Evolutionary conservation across 2,797 vertebrate genomes (phyloP).

Genomic region (Anguilla marmorata): DNA sequence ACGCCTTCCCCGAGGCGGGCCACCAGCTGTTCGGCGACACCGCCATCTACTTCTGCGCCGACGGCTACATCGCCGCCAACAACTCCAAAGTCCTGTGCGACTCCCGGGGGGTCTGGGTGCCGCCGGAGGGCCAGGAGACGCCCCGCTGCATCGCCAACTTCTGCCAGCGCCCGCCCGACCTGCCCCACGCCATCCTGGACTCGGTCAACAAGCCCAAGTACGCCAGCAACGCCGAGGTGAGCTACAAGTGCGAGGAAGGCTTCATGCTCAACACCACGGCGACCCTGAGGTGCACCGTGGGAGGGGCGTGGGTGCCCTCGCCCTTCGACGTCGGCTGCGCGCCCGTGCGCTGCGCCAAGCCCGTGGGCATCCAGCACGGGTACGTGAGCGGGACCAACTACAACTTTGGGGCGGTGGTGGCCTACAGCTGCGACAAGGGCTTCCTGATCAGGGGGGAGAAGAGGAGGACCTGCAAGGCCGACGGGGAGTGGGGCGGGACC

Average conservation of each 20-base stretch:
- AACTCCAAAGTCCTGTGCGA: constrained; percentile 90
- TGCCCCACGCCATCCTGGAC: constrained; percentile 88
- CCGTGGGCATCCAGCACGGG: constrained; percentile 79
- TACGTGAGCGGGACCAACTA: constrained; percentile 90
- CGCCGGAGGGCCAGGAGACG: constrained; percentile 75
- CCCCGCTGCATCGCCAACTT: constrained; percentile 93
- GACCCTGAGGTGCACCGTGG: constrained; percentile 84
- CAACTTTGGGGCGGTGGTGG: constrained; percentile 92
- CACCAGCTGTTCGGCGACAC: constrained; percentile 91
- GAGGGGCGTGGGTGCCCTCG: constrained; percentile 88
- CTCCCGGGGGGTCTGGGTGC: constrained; percentile 87
- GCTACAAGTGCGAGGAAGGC: constrained; percentile 94
- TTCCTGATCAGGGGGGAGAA: constrained; percentile 94
- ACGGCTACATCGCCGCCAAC: constrained; percentile 88
- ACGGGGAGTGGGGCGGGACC: constrained; percentile 87
- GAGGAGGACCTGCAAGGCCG: constrained; percentile 89
- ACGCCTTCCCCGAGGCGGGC: constrained; percentile 86
- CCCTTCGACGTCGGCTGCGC: constrained; percentile 84
- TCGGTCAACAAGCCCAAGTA: constrained; percentile 87
- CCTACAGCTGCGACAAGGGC: constrained; percentile 91
- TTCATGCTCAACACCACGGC: constrained; percentile 89
- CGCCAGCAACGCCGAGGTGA: constrained; percentile 82
- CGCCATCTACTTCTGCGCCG: constrained; percentile 91
- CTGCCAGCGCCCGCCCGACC: constrained; percentile 82
- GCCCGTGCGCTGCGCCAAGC: constrained; percentile 89